Conservation (phyloP, 2,113 vertebrate genomes). For the Eudyptes chrysolophus region DNA sequence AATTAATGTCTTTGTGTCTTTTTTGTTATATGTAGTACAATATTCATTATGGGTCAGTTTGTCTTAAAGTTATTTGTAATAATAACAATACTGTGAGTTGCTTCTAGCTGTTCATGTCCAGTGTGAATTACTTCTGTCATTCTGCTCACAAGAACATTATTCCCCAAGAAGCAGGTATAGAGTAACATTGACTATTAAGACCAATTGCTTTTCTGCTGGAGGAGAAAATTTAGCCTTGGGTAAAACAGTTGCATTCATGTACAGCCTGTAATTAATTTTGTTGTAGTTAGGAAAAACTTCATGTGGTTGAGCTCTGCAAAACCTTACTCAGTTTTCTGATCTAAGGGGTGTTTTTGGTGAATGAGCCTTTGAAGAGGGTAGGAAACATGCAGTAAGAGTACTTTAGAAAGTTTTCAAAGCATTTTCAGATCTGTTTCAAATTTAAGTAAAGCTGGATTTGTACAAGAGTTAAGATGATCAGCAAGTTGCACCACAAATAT, state of each 20-base stretch:
- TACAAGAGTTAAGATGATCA: neutral
- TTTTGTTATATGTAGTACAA: neutral
- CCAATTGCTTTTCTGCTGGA: neutral
- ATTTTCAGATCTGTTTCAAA: neutral
- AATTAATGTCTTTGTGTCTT: neutral
- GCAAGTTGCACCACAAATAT: neutral
- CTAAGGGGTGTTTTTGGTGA: neutral
- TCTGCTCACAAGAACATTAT: neutral
- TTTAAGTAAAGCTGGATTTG: neutral
- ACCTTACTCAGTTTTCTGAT: neutral
- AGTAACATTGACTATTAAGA: neutral
- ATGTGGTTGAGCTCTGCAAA: neutral
- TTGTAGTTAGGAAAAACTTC: neutral
- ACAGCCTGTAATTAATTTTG: neutral
- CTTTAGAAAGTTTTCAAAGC: neutral
- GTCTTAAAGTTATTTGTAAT: neutral
- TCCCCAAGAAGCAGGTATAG: neutral
- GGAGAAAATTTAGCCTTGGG: neutral
- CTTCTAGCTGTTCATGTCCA: neutral
- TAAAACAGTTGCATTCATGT: neutral
- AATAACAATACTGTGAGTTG: neutral
- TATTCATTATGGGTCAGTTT: neutral
- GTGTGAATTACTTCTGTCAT: neutral
- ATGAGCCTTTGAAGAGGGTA: neutral
- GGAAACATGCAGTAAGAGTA: neutral